Evolutionary conservation across 2,888 invertebrate genomes (phyloP), one percentile per base, ranked within the genome.

Genomic region (Nipponacmea schrenckii): DNA sequence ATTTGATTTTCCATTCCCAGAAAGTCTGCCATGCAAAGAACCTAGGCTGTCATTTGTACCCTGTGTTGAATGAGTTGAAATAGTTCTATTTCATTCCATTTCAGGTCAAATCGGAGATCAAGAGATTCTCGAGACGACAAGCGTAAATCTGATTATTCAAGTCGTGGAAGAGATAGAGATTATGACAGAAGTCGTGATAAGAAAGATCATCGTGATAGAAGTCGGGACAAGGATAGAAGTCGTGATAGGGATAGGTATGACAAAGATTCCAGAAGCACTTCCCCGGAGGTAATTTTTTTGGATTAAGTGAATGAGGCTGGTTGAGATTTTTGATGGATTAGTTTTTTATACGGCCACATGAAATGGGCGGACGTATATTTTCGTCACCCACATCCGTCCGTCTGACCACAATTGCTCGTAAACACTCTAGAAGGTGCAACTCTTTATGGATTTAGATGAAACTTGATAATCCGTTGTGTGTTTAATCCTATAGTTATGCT

Each of bases 201-300:
- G 8, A 64, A 68, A 10, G 50, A 64, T 17, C 27, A 62, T 56
- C 56, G 56, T 12, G 56, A 56, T 56, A 71, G 72, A 44, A 74
- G 76, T 66, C 65, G 73, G 31, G 71, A 74, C n/a, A 70, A 74
- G 56, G 74, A 74, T 39, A 62, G 72, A 56, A 71, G 72, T 62
- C 31, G 69, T 62, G 68, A 75, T 64, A 69, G 73, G 50, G 79
- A 79, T 20, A 76, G 79, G 72, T 72, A 72, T 69, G 77, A 79
- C 31, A 70, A 74, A 63, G 73, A 76, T 63, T 67, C 20, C n/a
- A 48, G 63, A 27, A 39, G 68, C 5, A 39, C 39, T 10, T 31
- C 27, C 17, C 26, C 39, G 62, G 17, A 26, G 20, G 12, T 64
- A 14, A 45, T 31, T 67, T 20, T 20, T 27, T 44, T 50, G 27